Evolutionary conservation across 2,888 invertebrate species (phyloP).

Genomic region (Melieria crassipennis): DNA sequence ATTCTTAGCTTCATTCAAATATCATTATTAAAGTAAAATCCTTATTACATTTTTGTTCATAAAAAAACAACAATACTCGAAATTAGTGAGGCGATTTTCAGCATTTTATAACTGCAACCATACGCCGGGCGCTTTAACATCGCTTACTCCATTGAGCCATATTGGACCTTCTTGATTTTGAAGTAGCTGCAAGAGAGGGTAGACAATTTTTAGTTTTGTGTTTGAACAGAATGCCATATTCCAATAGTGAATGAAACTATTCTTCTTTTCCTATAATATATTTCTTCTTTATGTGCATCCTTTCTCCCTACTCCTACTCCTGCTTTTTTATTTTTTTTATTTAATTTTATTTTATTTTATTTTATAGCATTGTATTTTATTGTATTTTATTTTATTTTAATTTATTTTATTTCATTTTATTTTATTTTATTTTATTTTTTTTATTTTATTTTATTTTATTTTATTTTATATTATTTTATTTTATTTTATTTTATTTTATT

Average conservation of each 20-base stretch:
- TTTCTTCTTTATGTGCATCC: too few relatives aligned
- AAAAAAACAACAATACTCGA: too few relatives aligned
- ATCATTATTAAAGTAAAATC: not conserved
- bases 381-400: too few relatives aligned
- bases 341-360: not conserved
- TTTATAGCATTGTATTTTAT: too few relatives aligned
- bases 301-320: not conserved
- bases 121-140: not conserved
- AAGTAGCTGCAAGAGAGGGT: conserved; percentile 75
- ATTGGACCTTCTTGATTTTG: conserved; percentile 90
- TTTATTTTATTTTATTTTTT: not conserved
- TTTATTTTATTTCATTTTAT: too few relatives aligned
- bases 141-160: conserved; percentile 86
- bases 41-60: not conserved
- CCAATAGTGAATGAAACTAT: too few relatives aligned
- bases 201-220: too few relatives aligned
- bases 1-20: not conserved
- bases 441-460: not conserved
- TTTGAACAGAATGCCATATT: too few relatives aligned
- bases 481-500: not conserved
- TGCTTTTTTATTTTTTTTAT: too few relatives aligned
- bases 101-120: too few relatives aligned
- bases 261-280: too few relatives aligned
- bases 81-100: too few relatives aligned
- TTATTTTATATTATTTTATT: not conserved